phyloP scores from a whole-genome alignment of 2,113 vertebrate species.

The Myocastor coypus region DNA sequence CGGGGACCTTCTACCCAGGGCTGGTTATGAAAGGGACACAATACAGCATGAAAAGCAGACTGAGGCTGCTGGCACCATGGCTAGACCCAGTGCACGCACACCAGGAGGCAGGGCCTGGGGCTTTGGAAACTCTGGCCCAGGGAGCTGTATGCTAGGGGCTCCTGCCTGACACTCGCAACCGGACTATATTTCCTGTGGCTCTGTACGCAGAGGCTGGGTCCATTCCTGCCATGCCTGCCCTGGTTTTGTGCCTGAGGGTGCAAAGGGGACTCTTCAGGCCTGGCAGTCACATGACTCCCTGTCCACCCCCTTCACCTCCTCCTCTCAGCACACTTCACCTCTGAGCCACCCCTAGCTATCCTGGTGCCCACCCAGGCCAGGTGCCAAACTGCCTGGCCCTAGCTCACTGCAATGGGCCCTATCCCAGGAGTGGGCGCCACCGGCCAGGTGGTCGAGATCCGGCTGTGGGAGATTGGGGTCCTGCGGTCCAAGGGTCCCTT shows the following conservation, averaged over 20 bases:
- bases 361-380: not conserved
- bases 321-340: not conserved
- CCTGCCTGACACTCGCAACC: too few species aligned
- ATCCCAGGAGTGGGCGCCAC: not conserved
- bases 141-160: not conserved
- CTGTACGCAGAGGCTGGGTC: not conserved
- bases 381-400: fast-evolving
- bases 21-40: not conserved
- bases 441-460: not conserved
- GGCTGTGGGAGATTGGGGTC: fast-evolving
- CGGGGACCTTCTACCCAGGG: not conserved
- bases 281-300: not conserved
- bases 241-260: not conserved
- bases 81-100: not conserved
- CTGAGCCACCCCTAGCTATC: fast-evolving
- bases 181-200: not conserved
- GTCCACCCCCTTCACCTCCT: fast-evolving
- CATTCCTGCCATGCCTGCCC: not conserved
- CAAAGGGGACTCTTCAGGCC: not conserved
- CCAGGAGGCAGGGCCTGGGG: not conserved
- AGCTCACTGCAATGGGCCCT: not conserved
- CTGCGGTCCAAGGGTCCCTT: not conserved
- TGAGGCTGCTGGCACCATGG: not conserved
- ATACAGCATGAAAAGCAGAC: not conserved
- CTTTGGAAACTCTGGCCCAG: too few species aligned